phyloP scores from a whole-genome alignment of 2,797 vertebrate genomes.

The Jordanella pulchra region DNA sequence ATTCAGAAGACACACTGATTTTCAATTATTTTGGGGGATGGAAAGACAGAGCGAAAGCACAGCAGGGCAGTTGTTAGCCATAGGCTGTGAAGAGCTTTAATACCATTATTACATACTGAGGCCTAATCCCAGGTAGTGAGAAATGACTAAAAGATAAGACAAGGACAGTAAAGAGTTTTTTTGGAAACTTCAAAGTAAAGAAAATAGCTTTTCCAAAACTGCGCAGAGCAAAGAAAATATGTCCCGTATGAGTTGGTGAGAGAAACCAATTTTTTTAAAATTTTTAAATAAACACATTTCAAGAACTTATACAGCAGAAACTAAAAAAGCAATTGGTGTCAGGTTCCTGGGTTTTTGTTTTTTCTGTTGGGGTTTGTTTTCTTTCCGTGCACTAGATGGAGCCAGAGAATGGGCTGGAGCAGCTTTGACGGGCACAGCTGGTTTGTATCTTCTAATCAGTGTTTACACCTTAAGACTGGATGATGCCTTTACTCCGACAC shows the following conservation, averaged over 20 bases:
- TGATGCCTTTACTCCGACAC: too few relatives aligned
- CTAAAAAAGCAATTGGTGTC: too few relatives aligned
- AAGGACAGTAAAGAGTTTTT: constrained; percentile 27
- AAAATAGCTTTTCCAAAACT: constrained; percentile 48
- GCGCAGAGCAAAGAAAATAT: constrained; percentile 48
- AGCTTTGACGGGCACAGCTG: too few relatives aligned
- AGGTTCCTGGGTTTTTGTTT: too few relatives aligned
- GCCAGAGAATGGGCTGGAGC: too few relatives aligned
- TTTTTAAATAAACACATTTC: neutral
- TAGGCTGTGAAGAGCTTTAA: constrained; percentile 67
- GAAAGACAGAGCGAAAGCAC: constrained; percentile 51
- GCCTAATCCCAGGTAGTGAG: constrained; percentile 33
- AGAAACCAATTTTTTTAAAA: too few relatives aligned
- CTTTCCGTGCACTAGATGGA: too few relatives aligned
- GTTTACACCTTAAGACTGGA: too few relatives aligned
- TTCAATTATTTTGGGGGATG: constrained; percentile 50
- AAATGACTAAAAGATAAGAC: constrained; percentile 27
- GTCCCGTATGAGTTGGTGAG: constrained; percentile 24
- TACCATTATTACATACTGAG: constrained; percentile 70
- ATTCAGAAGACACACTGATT: constrained; percentile 36
- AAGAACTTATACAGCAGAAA: neutral
- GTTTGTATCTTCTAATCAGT: too few relatives aligned
- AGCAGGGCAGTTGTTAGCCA: constrained; percentile 56
- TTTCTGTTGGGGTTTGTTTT: too few relatives aligned
- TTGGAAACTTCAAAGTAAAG: constrained; percentile 36